These are phyloP conservation scores for Fragum whitleyi DNA, from an alignment of 2,888 invertebrate species.

Conservation along the genomic window DNA sequence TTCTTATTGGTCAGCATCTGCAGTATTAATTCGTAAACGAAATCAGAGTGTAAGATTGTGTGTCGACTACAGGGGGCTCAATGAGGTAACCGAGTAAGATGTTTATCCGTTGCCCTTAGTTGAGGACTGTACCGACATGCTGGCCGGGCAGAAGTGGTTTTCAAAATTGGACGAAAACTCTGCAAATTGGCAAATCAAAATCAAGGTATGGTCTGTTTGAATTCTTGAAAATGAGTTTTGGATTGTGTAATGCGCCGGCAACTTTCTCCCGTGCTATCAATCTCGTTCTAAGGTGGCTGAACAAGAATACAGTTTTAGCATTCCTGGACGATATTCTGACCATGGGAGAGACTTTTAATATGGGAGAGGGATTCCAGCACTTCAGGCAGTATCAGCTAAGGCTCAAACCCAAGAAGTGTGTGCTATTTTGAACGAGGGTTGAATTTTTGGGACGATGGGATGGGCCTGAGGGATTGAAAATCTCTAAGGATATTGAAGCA, in stretches of 20 bases:
- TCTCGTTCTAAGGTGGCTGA: not conserved
- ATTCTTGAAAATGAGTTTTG: not conserved
- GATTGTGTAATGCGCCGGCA: too few relatives aligned
- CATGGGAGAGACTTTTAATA: not conserved
- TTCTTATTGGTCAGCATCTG: not conserved
- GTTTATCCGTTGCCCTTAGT: not conserved
- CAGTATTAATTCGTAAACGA: too few relatives aligned
- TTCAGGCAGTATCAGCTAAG: too few relatives aligned
- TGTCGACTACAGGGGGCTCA: not conserved
- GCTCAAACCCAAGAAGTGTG: not conserved
- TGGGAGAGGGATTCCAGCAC: not conserved
- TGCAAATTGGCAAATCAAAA: not conserved
- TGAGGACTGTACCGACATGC: too few relatives aligned
- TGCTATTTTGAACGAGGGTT: not conserved
- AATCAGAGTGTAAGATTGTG: not conserved
- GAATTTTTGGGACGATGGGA: not conserved
- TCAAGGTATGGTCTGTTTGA: not conserved
- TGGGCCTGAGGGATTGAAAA: not conserved
- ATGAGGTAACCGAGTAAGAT: not conserved
- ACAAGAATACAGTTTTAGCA: not conserved
- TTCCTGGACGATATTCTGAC: too few relatives aligned
- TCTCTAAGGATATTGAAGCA: too few relatives aligned
- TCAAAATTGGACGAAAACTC: not conserved
- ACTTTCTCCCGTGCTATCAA: too few relatives aligned
- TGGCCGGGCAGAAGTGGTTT: too few relatives aligned